phyloP scores from a whole-genome alignment of 2,113 vertebrate genomes.

The Heliornis fulica region DNA sequence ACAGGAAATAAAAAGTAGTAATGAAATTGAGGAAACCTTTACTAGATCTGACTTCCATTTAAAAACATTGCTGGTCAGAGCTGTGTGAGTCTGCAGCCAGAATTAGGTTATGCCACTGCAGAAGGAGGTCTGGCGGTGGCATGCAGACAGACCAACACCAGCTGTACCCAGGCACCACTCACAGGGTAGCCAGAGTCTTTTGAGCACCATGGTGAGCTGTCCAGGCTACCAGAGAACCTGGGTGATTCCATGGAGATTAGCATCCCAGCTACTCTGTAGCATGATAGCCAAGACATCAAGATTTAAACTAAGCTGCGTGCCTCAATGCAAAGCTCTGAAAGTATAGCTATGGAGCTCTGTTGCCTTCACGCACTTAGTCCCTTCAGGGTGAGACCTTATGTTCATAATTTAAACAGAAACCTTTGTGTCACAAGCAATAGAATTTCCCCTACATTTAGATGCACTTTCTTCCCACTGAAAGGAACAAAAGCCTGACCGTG shows the following conservation, averaged over 20 bases:
- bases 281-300: background rate
- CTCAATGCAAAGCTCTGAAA: background rate
- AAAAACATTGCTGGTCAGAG: background rate
- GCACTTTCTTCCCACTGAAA: conserved; percentile 16
- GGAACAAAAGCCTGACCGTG: background rate
- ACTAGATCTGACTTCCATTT: background rate
- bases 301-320: background rate
- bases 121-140: background rate
- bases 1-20: conserved; percentile 22
- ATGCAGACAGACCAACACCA: background rate
- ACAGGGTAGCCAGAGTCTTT: background rate
- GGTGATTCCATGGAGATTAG: background rate
- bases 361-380: background rate
- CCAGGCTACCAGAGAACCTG: background rate
- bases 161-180: background rate
- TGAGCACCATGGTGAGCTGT: background rate
- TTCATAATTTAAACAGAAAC: background rate
- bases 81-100: background rate
- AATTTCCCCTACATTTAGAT: conserved; percentile 10
- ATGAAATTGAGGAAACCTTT: conserved; percentile 18
- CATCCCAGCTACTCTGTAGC: background rate
- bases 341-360: background rate
- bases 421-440: background rate
- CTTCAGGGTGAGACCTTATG: background rate
- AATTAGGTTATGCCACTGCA: conserved; percentile 14